Percentiles rank a stretch among this genome's conserved stretches.
These are phyloP conservation scores for Acipenser transmontanus DNA, from an alignment of 2,797 vertebrate genomes.

Conservation along the genomic window DNA sequence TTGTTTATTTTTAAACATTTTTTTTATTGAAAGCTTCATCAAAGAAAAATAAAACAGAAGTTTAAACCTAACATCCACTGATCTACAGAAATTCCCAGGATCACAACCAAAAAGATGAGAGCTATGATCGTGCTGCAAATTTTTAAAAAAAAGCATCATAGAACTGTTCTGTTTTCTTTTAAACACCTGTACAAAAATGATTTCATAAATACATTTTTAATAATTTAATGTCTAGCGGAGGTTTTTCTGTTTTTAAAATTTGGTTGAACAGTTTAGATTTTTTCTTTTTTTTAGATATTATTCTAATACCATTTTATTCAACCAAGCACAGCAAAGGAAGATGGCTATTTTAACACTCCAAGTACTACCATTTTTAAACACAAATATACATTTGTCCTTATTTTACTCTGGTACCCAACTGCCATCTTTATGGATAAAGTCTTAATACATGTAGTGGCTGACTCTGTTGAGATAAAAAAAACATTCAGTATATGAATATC, in stretches of 20 bases:
- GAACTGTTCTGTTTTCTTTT: conserved; percentile 59
- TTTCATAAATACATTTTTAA: conserved; percentile 61
- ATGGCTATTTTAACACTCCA: conserved; percentile 16
- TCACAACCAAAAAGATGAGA: conserved; percentile 57
- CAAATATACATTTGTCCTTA: no score
- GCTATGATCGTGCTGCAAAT: conserved; percentile 51
- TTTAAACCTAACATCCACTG: conserved; percentile 95
- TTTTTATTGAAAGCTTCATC: conserved; percentile 98
- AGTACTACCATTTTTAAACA: conserved; percentile 1
- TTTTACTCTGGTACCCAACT: no score
- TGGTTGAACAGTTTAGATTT: conserved; percentile 36
- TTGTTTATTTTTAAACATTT: no score
- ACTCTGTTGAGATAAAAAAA: no score
- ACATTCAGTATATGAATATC: no score
- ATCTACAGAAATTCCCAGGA: conserved; percentile 82
- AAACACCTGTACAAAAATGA: conserved; percentile 64
- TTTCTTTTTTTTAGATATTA: conserved; percentile 8
- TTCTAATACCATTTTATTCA: conserved; percentile 27
- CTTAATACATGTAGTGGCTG: no score
- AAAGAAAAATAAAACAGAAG: conserved; percentile 82
- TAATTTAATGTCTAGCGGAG: conserved; percentile 56
- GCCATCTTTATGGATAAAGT: no score
- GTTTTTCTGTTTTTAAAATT: conserved; percentile 40
- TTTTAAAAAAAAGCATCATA: conserved; percentile 52
- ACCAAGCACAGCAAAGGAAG: conserved; percentile 32